Percentiles rank a stretch among this genome's conserved stretches.
Conservation (phyloP, 2,797 vertebrate genomes). For the Hapalemur alaotrensis region DNA sequence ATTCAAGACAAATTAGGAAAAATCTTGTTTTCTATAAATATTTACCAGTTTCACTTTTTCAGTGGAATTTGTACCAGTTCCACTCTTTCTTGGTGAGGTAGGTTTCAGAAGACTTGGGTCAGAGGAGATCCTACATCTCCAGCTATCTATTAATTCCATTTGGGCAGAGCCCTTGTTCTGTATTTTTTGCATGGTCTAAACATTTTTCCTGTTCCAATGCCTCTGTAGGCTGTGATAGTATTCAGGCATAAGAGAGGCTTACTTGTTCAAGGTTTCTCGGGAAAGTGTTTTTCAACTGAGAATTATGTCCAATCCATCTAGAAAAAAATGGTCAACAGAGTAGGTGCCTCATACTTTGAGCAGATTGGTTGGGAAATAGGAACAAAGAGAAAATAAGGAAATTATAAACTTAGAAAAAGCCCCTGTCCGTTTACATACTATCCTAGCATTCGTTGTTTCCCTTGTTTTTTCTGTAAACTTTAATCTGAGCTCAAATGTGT, state of each 20-base stretch:
- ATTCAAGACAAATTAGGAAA: constrained; percentile 4
- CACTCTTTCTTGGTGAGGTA: background rate
- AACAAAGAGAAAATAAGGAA: background rate
- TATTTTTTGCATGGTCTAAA: background rate
- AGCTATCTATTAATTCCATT: background rate
- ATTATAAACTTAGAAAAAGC: background rate
- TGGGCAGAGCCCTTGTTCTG: background rate
- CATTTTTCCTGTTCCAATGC: background rate
- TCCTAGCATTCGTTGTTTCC: background rate
- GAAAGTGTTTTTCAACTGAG: background rate
- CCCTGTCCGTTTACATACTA: background rate
- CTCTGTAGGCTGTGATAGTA: background rate
- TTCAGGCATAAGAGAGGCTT: background rate
- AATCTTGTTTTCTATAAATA: background rate
- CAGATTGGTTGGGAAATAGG: background rate
- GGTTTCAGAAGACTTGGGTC: background rate
- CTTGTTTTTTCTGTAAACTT: constrained; percentile 1
- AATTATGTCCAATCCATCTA: background rate
- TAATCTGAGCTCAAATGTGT: background rate
- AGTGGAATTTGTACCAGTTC: background rate
- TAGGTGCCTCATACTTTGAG: background rate
- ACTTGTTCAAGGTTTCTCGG: background rate
- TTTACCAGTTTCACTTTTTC: background rate
- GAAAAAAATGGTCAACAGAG: too few species aligned
- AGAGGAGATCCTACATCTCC: background rate